Conservation (phyloP, 35 echinoderm and acorn worm genomes). For the Holothuria glaberrima region DNA sequence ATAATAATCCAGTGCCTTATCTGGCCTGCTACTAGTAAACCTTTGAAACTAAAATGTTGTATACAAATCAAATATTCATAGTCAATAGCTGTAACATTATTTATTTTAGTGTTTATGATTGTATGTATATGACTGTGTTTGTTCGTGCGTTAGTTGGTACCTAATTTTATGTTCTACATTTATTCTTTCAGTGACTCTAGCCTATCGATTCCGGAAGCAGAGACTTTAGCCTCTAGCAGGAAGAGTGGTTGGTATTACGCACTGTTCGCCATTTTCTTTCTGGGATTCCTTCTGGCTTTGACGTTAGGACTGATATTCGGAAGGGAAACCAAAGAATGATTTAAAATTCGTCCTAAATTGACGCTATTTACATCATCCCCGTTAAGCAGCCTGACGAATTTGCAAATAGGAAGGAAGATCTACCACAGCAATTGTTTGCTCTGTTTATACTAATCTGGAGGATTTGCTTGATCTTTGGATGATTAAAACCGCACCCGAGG, state of each 20-base stretch:
- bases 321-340: background rate
- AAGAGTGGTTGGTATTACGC: conserved; percentile 1
- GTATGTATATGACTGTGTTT: background rate
- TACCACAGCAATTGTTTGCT: too few species aligned
- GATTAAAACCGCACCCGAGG: too few species aligned
- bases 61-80: too few species aligned
- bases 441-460: too few species aligned
- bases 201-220: background rate
- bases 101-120: background rate
- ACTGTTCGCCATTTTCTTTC: background rate
- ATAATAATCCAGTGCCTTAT: too few species aligned
- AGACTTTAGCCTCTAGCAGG: too few species aligned
- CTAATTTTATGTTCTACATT: background rate
- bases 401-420: background rate
- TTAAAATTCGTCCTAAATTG: background rate
- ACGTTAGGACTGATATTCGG: conserved; percentile 21
- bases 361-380: background rate
- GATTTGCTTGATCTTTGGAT: background rate
- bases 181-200: background rate
- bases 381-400: background rate
- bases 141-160: too few species aligned
- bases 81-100: too few species aligned
- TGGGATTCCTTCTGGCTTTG: conserved; percentile 24
- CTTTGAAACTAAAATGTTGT: too few species aligned
- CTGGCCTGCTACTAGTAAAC: too few species aligned